These are phyloP conservation scores for Acrocephalus scirpaceus DNA, from an alignment of 2,797 vertebrate genomes.

Conservation along the genomic window DNA sequence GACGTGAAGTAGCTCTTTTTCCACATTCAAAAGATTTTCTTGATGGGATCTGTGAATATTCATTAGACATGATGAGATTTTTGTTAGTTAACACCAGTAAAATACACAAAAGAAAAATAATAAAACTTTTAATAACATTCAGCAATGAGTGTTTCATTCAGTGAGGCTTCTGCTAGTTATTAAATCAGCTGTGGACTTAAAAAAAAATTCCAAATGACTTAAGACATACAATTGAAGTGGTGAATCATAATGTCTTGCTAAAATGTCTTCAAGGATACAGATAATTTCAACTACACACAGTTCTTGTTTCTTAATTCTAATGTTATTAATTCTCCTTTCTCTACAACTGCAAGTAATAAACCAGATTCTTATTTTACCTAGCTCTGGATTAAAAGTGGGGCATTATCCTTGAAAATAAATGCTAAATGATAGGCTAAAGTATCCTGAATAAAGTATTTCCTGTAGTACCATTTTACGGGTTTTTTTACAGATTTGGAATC, in stretches of 20 bases:
- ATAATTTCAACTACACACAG: not conserved
- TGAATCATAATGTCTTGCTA: not conserved
- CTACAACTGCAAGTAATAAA: not conserved
- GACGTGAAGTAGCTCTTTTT: not conserved
- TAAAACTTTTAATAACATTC: not conserved
- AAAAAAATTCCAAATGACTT: not conserved
- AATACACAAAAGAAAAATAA: not conserved
- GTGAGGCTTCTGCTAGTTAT: not conserved
- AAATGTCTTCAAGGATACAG: not conserved
- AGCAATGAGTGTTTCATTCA: not conserved
- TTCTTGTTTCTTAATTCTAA: not conserved
- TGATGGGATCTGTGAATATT: not conserved
- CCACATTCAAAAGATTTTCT: not conserved
- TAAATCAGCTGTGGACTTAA: not conserved
- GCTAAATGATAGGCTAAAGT: not conserved
- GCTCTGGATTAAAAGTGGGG: not conserved
- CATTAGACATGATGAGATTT: not conserved
- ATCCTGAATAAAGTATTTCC: not conserved
- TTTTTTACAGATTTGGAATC: not conserved
- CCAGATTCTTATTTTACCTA: not conserved
- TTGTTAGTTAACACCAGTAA: not conserved
- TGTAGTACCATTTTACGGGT: fast-evolving
- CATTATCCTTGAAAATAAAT: not conserved
- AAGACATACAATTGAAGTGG: not conserved
- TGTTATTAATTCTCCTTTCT: conserved; percentile 16